phyloP scores from a whole-genome alignment of 2,797 vertebrate genomes.

The Podarcis lilfordi region DNA sequence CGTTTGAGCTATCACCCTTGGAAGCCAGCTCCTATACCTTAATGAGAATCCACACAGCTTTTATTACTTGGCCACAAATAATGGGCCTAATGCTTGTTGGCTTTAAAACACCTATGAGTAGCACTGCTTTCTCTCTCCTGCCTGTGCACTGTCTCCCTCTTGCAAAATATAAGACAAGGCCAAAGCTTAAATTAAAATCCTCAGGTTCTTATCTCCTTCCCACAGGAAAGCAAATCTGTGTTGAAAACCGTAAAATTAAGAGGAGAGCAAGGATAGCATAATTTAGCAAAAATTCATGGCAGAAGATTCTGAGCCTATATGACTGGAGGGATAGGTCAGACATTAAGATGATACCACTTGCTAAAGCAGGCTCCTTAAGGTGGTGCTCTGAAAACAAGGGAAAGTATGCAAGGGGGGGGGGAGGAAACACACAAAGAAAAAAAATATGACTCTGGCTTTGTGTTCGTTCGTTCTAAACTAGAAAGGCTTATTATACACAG shows the following conservation, averaged over 20 bases:
- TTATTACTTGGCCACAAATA: conserved; percentile 79
- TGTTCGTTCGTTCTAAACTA: conserved; percentile 31
- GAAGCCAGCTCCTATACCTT: conserved; percentile 60
- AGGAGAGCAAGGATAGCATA: conserved; percentile 90
- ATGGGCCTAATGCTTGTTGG: conserved; percentile 77
- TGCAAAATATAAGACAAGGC: conserved; percentile 86
- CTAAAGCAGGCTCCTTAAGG: conserved; percentile 80
- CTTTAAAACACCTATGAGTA: conserved; percentile 75
- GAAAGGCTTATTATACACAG: conserved; percentile 33
- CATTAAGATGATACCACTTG: conserved; percentile 82
- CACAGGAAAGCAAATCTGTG: conserved; percentile 95
- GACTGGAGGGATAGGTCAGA: conserved; percentile 83
- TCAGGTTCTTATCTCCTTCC: conserved; percentile 94
- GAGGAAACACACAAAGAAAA: conserved; percentile 10
- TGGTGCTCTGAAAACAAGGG: conserved; percentile 74
- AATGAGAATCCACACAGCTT: conserved; percentile 72
- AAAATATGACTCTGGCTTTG: conserved; percentile 46
- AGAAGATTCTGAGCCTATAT: conserved; percentile 81
- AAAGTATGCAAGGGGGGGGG: not conserved
- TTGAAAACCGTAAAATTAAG: conserved; percentile 98
- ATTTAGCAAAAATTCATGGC: conserved; percentile 89
- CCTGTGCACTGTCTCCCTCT: conserved; percentile 74
- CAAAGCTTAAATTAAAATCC: conserved; percentile 90
- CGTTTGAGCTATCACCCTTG: conserved; percentile 51
- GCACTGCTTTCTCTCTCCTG: conserved; percentile 53